Evolutionary conservation across 2,888 invertebrate genomes (phyloP).

Genomic region (Alloscopus bannaensis): DNA sequence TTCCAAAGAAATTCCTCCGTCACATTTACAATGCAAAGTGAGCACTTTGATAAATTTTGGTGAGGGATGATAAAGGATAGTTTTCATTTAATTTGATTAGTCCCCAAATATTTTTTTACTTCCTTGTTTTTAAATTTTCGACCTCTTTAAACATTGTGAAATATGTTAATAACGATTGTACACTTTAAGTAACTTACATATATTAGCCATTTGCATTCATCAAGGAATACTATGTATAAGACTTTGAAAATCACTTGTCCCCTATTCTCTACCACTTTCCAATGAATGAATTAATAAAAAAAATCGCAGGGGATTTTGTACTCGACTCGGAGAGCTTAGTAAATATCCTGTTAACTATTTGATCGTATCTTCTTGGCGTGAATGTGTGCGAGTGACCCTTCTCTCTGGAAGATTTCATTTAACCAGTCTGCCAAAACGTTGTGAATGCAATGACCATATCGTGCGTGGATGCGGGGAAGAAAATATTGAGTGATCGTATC

Average conservation of each 20-base stretch:
- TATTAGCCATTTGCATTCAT: conserved; percentile 22
- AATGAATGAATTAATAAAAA: conserved; percentile 50
- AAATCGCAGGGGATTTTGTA: background rate
- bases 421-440: too few relatives aligned
- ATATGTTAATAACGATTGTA: too few relatives aligned
- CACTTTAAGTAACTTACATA: conserved; percentile 19
- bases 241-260: background rate
- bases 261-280: too few relatives aligned
- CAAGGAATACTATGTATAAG: background rate
- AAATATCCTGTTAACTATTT: background rate
- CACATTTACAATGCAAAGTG: too few relatives aligned
- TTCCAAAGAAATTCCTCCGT: too few relatives aligned
- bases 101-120: background rate
- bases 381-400: too few relatives aligned
- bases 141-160: too few relatives aligned
- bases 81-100: too few relatives aligned
- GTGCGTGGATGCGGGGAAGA: background rate
- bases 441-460: too few relatives aligned
- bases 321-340: conserved; percentile 16
- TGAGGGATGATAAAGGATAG: too few relatives aligned
- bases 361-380: background rate
- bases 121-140: background rate
- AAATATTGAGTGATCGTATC: conserved; percentile 8
- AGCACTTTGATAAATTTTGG: too few relatives aligned
- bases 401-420: background rate